Conservation (phyloP, 2,888 invertebrate species). For the Ramazzottius varieornatus region DNA sequence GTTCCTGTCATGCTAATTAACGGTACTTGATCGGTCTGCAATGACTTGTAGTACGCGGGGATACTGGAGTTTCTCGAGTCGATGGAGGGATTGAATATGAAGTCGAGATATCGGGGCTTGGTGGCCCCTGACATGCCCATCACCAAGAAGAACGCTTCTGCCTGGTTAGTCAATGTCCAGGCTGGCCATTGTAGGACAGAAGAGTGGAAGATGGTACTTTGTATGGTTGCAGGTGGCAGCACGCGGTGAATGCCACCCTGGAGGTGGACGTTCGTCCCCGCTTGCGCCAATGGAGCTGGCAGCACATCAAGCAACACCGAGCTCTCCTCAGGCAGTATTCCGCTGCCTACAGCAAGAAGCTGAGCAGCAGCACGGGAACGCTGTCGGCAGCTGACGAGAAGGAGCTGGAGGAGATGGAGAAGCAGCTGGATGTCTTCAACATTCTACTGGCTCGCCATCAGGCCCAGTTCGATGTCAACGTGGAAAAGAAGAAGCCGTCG, state of each 20-base stretch:
- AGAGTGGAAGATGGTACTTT: neutral
- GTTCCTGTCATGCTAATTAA: no score
- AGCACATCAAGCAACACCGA: neutral
- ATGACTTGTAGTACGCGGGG: neutral
- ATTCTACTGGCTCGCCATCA: neutral
- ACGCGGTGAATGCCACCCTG: neutral
- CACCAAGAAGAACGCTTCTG: neutral
- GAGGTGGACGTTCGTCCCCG: neutral
- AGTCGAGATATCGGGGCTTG: neutral
- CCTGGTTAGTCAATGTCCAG: neutral
- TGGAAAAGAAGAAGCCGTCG: neutral
- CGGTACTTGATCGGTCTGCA: no score
- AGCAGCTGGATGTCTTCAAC: constrained; percentile 3
- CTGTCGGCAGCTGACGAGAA: neutral
- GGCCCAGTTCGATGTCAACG: neutral
- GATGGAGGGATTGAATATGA: neutral
- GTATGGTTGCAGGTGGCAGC: neutral
- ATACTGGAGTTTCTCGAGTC: neutral
- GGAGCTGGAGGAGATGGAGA: neutral
- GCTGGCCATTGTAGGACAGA: no score
- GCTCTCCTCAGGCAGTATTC: neutral
- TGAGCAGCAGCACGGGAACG: neutral
- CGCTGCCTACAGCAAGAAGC: neutral
- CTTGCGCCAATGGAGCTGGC: neutral
- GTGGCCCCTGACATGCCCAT: neutral